Percentiles rank a stretch among this genome's conserved stretches.
Conservation (phyloP, 2,113 vertebrate species). For the Melanostigma gelatinosum region DNA sequence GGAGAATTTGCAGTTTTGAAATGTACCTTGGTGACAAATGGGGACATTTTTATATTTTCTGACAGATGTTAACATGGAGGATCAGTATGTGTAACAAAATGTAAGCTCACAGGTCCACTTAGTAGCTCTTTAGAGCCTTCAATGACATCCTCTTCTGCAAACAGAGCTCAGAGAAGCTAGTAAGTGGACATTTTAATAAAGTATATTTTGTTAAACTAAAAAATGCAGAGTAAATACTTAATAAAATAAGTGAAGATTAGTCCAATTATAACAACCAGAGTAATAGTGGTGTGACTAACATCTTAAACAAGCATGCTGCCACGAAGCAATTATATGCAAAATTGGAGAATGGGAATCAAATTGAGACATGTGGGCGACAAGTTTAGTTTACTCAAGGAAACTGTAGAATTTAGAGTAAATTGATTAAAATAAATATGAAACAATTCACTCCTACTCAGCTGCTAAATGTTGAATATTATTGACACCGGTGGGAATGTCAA, state of each 20-base stretch:
- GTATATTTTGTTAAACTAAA: neutral
- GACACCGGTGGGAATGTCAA: neutral
- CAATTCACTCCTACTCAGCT: neutral
- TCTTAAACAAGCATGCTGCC: neutral
- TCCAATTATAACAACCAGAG: neutral
- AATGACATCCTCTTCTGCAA: neutral
- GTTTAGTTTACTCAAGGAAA: neutral
- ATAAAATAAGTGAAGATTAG: neutral
- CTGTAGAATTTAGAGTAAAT: neutral
- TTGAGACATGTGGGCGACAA: neutral
- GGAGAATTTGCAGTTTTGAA: neutral
- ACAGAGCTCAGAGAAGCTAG: neutral
- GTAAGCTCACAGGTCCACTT: neutral
- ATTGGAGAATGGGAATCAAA: neutral
- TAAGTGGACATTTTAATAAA: neutral
- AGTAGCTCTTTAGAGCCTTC: neutral
- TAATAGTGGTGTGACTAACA: neutral
- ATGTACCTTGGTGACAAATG: neutral
- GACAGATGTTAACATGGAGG: neutral
- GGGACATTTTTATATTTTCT: neutral
- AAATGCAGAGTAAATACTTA: neutral
- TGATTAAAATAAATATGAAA: neutral
- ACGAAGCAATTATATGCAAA: neutral
- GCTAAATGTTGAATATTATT: neutral
- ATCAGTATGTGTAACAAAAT: neutral